Evolutionary conservation across 2,113 vertebrate species (phyloP).

Genomic region (Daphoenositta chrysoptera): DNA sequence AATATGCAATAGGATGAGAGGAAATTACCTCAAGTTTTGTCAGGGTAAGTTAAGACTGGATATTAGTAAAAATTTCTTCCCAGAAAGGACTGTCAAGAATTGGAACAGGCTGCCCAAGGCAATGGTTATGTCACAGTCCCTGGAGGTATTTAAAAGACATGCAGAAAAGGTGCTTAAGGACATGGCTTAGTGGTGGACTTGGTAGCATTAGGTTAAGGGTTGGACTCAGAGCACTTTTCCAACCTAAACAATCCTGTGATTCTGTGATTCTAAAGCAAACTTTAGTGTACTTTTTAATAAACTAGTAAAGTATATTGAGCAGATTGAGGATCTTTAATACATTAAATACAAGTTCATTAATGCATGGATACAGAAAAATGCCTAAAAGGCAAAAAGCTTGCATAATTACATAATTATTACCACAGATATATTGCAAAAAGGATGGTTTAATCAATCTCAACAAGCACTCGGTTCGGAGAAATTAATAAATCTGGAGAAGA

Average conservation of each 20-base stretch:
- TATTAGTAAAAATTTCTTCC: not conserved
- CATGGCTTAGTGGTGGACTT: not conserved
- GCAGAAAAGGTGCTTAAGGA: not conserved
- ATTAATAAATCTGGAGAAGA: not conserved
- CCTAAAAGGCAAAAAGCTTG: not conserved
- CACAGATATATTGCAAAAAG: not conserved
- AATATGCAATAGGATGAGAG: not conserved
- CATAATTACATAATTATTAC: not conserved
- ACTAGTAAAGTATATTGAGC: not conserved
- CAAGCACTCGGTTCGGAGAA: not conserved
- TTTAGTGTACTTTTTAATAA: not conserved
- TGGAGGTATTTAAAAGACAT: not conserved
- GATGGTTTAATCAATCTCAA: not conserved
- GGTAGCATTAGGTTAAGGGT: not conserved
- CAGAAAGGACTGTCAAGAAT: rapidly evolving
- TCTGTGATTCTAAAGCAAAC: not conserved
- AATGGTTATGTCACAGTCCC: not conserved
- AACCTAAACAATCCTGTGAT: not conserved
- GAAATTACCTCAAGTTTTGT: not conserved
- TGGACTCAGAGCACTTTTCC: not conserved
- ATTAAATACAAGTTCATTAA: not conserved
- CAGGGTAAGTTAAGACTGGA: not conserved
- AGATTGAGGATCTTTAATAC: not conserved
- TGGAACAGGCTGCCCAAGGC: not conserved
- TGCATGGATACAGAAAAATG: not conserved